Percentiles rank a stretch among this genome's conserved stretches.
Evolutionary conservation across 2,888 invertebrate genomes (phyloP).

Genomic region (Drosophila prolongata): DNA sequence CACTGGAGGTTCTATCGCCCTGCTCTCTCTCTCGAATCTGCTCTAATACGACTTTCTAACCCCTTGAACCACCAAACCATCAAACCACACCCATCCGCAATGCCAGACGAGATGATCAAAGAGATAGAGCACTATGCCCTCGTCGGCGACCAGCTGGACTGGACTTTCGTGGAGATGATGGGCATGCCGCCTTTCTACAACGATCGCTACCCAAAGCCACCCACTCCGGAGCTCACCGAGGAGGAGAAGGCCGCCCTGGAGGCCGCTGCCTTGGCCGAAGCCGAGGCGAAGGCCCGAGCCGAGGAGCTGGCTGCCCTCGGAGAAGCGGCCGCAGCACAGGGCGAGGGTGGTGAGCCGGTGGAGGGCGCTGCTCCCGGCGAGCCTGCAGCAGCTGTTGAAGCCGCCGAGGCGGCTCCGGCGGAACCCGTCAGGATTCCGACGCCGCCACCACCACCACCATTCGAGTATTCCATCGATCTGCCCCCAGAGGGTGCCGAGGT

Average conservation of each 20-base stretch:
- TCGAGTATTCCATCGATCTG: constrained; percentile 84
- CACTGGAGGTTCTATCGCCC: constrained; percentile 27
- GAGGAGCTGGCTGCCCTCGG: constrained; percentile 52
- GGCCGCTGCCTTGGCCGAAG: constrained; percentile 53
- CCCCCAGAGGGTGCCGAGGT: constrained; percentile 85
- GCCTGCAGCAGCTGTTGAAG: constrained; percentile 55
- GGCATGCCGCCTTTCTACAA: constrained; percentile 86
- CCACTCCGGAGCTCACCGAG: constrained; percentile 84
- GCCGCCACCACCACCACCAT: constrained; percentile 83
- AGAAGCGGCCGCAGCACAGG: constrained; percentile 51
- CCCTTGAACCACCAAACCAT: constrained; percentile 37
- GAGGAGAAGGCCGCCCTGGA: constrained; percentile 81
- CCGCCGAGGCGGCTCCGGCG: constrained; percentile 30
- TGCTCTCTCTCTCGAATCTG: constrained; percentile 24
- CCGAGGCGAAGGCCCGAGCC: constrained; percentile 60
- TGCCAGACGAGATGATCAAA: constrained; percentile 91
- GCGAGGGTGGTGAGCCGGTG: constrained; percentile 12
- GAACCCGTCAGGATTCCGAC: constrained; percentile 80
- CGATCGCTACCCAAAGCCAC: constrained; percentile 84
- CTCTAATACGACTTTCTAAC: constrained; percentile 57
- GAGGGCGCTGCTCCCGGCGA: constrained; percentile 55
- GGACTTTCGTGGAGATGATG: constrained; percentile 94
- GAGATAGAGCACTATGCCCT: constrained; percentile 96
- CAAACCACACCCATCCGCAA: constrained; percentile 2
- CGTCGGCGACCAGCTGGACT: constrained; percentile 96